Evolutionary conservation across 2,888 invertebrate species (phyloP).

Genomic region (Alentia gelatinosa): DNA sequence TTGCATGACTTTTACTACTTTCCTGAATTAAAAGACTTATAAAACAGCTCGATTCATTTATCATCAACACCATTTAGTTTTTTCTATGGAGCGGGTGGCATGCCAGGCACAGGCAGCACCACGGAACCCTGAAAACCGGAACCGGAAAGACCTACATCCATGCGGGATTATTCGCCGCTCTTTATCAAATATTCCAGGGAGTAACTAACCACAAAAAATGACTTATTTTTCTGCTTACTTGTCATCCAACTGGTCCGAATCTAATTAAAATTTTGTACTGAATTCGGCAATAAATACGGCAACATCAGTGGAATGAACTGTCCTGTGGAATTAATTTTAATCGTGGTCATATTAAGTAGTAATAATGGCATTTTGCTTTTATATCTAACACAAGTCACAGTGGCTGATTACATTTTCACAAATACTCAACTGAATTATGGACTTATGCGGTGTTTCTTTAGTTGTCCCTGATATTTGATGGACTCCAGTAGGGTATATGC

Average conservation of each 20-base stretch:
- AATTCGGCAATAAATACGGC: background rate
- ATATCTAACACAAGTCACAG: background rate
- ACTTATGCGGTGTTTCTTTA: too few relatives aligned
- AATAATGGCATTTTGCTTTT: conserved; percentile 3
- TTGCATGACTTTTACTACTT: conserved; percentile 37
- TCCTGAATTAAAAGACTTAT: conserved; percentile 35
- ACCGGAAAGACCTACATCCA: too few relatives aligned
- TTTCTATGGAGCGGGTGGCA: too few relatives aligned
- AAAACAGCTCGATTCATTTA: conserved; percentile 8
- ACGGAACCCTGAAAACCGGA: too few relatives aligned
- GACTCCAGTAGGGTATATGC: too few relatives aligned
- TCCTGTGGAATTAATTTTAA: conserved; percentile 3
- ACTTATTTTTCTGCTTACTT: background rate
- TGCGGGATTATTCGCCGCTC: background rate
- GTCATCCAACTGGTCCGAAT: background rate
- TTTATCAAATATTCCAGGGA: background rate
- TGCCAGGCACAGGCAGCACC: too few relatives aligned
- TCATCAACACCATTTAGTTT: conserved; percentile 28
- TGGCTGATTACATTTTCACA: background rate
- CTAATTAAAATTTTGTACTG: background rate
- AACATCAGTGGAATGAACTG: background rate
- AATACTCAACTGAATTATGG: background rate
- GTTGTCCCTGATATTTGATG: too few relatives aligned
- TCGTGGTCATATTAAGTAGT: background rate
- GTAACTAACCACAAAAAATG: background rate